Percentiles rank a stretch among this genome's conserved stretches.
Evolutionary conservation across 1,140 invertebrate genomes (phyloP).

Genomic region (Nymphalis io): DNA sequence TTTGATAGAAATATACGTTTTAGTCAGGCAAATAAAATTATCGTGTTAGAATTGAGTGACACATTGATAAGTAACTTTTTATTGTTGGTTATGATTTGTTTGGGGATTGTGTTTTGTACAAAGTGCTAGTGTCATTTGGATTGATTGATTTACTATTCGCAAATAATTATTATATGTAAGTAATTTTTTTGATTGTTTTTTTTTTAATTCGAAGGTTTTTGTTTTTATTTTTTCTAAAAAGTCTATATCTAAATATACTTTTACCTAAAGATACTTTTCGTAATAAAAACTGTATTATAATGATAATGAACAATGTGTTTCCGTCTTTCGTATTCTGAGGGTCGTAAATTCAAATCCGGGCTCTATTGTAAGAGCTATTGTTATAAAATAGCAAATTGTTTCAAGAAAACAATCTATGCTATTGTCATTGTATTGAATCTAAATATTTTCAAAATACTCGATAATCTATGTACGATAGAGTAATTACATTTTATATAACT

Average conservation of each 20-base stretch:
- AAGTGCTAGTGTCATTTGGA: not conserved
- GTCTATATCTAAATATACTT: no score
- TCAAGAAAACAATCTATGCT: no score
- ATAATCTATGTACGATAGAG: no score
- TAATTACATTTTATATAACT: no score
- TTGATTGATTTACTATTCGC: not conserved
- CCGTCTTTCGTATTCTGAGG: not conserved
- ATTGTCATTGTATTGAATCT: no score
- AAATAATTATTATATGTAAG: not conserved
- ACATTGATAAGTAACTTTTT: constrained; percentile 3
- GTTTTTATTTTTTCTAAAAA: not conserved
- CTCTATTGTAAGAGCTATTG: constrained; percentile 5
- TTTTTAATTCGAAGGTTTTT: not conserved
- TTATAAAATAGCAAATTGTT: not conserved
- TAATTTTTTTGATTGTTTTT: not conserved
- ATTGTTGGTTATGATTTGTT: not conserved
- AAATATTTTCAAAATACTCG: no score
- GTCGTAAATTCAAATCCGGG: not conserved
- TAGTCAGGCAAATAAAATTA: not conserved
- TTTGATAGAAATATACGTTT: not conserved
- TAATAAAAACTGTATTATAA: not conserved
- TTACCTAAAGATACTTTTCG: no score
- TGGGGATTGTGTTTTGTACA: not conserved
- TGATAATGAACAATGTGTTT: not conserved
- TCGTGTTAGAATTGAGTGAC: not conserved